Evolutionary conservation across 1,140 invertebrate species (phyloP), one percentile per base, ranked within the genome.

Genomic region (Drosophila pachea): DNA sequence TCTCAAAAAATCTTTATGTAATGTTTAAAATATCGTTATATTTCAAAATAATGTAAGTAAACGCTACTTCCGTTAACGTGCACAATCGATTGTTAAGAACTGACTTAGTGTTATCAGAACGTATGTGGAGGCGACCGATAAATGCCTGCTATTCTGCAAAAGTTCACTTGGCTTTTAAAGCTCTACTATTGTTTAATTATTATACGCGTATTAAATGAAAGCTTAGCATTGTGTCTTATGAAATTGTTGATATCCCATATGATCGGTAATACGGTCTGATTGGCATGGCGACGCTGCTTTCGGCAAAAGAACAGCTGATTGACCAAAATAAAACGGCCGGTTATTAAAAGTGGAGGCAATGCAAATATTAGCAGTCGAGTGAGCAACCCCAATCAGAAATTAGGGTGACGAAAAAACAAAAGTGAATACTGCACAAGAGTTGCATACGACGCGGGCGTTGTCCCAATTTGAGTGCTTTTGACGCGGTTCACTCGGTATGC

Each of bases 391-490:
- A 48, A 54, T 7, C 4, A 35, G 6, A 36, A 54, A 48, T 59
- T 16, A 36, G 68, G 68, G 54, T 42, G 48, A 55, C 47, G 43
- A 65, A 56, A 64, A 36, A 56, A 47, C 22, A 66, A 54, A 59
- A 35, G 42, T 70, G 54, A n/a, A 35, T 48, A 66, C 53, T 66
- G 68, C 40, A 65, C 16, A 45, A 65, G 50, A 59, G 62, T 54
- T 65, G 62, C 68, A 65, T n/a, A 22, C 12, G 33, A 62, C 66
- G 65, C 29, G 7, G 55, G 59, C 47, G 33, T 45, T 33, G 42
- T 52, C 7, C 45, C n/a, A 45, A 31, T 35, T 52, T 33, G n/a
- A 58, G 62, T 48, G 35, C 29, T 64, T 64, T 45, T 42, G 9
- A 22, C 35, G 38, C 60, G 29, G 33, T 58, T 8, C 16, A 42